These are phyloP conservation scores for Asbolus verrucosus DNA, from an alignment of 1,140 invertebrate species.

Conservation along the genomic window DNA sequence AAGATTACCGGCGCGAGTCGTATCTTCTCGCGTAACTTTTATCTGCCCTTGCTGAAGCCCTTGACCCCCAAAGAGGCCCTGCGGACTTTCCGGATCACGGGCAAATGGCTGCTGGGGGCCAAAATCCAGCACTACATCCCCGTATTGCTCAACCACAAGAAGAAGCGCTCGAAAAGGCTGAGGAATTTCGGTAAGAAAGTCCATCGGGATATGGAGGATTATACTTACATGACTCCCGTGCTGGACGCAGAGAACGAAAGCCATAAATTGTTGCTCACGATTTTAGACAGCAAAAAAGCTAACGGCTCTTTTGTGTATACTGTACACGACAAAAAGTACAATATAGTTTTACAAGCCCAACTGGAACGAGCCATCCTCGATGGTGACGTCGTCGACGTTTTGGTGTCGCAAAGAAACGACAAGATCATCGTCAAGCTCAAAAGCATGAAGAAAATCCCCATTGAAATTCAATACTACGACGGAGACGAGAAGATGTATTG, in stretches of 20 bases:
- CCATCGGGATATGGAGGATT: conserved; percentile 76
- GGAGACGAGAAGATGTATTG: conserved; percentile 70
- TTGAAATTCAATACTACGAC: conserved; percentile 76
- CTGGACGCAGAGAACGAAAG: conserved; percentile 75
- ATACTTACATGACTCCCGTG: conserved; percentile 79
- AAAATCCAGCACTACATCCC: conserved; percentile 86
- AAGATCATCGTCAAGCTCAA: conserved; percentile 79
- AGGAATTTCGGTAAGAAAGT: conserved; percentile 73
- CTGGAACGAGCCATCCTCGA: conserved; percentile 81
- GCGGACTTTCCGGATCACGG: conserved; percentile 83
- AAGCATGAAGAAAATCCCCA: conserved; percentile 77
- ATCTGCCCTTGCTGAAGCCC: conserved; percentile 84
- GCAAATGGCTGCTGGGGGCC: conserved; percentile 69
- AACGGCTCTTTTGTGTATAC: conserved; percentile 80
- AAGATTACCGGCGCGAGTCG: conserved; percentile 85
- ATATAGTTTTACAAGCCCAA: conserved; percentile 79
- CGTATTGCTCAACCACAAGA: conserved; percentile 73
- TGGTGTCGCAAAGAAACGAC: conserved; percentile 80
- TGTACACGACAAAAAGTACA: conserved; percentile 78
- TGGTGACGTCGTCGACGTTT: conserved; percentile 81
- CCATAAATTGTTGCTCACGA: conserved; percentile 71
- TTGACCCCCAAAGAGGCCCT: conserved; percentile 85
- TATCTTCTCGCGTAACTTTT: conserved; percentile 84
- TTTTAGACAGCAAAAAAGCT: conserved; percentile 70
- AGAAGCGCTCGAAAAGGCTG: conserved; percentile 74